phyloP scores from a whole-genome alignment of 2,888 invertebrate species.

The Elgonia sp. region DNA sequence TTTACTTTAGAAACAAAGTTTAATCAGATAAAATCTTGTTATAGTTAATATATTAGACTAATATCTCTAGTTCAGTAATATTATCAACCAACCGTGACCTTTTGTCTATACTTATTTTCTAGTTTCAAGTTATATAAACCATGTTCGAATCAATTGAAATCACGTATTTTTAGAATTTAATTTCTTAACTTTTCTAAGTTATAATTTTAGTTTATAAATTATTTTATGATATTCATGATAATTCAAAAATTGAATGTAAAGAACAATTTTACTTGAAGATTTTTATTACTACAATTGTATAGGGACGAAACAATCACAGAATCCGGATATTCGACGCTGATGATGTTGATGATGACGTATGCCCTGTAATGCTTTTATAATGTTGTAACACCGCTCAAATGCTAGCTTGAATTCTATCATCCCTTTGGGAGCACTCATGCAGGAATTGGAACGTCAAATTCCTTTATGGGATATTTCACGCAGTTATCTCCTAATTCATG shows the following conservation, averaged over 20 bases:
- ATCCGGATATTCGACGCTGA: slow-evolving; percentile 40
- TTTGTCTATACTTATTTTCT: no score
- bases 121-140: no score
- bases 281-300: not conserved
- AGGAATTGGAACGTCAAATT: slow-evolving; percentile 12
- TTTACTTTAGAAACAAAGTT: slow-evolving; percentile 18
- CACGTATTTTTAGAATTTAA: no score
- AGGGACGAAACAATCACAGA: slow-evolving; percentile 8
- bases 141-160: no score
- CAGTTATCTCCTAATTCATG: no score
- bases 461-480: not conserved
- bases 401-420: slow-evolving; percentile 24
- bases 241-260: no score
- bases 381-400: slow-evolving; percentile 43
- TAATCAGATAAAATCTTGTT: slow-evolving; percentile 5
- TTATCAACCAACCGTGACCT: not conserved
- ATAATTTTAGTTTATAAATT: no score
- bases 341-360: slow-evolving; percentile 54
- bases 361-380: slow-evolving; percentile 46
- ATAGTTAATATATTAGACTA: not conserved
- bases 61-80: no score
- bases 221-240: no score
- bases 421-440: slow-evolving; percentile 43
- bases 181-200: no score
- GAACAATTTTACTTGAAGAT: not conserved